A percentile compares a stretch with the other conserved stretches of the same genome.
Evolutionary conservation across 2,797 vertebrate genomes (phyloP).

Genomic region (Malurus splendens): DNA sequence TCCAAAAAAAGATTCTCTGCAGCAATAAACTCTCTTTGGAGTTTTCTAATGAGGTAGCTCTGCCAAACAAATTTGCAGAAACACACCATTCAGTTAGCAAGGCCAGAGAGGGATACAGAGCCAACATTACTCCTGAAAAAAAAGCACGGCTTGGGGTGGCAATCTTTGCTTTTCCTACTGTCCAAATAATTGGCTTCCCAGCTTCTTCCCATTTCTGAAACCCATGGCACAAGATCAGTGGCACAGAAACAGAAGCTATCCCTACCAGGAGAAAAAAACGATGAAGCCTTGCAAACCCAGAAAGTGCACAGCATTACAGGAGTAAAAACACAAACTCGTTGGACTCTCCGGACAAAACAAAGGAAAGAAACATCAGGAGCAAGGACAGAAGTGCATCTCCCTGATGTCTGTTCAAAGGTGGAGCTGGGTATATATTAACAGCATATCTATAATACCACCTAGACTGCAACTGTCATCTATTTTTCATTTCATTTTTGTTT

Average conservation of each 20-base stretch:
- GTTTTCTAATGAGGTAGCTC: neutral
- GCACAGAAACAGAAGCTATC: neutral
- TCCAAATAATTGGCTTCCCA: neutral
- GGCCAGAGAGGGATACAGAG: neutral
- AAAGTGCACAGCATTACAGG: neutral
- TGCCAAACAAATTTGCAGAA: neutral
- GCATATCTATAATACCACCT: neutral
- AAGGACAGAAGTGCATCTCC: neutral
- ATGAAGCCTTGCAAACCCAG: neutral
- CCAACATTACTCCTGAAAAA: neutral
- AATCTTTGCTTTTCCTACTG: neutral
- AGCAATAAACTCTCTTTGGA: neutral
- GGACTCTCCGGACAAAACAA: neutral
- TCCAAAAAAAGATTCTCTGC: neutral
- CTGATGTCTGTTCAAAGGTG: neutral
- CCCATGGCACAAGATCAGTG: neutral
- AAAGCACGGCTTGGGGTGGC: neutral
- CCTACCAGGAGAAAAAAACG: neutral
- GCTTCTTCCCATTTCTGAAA: neutral
- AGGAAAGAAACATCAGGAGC: neutral
- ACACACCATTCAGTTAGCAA: neutral
- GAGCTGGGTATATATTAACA: neutral
- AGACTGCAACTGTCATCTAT: neutral
- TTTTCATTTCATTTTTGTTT: neutral
- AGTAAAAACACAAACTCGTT: neutral